Evolutionary conservation across 2,113 vertebrate genomes (phyloP), one percentile per base, ranked within the genome.

Genomic region (Neofelis nebulosa): DNA sequence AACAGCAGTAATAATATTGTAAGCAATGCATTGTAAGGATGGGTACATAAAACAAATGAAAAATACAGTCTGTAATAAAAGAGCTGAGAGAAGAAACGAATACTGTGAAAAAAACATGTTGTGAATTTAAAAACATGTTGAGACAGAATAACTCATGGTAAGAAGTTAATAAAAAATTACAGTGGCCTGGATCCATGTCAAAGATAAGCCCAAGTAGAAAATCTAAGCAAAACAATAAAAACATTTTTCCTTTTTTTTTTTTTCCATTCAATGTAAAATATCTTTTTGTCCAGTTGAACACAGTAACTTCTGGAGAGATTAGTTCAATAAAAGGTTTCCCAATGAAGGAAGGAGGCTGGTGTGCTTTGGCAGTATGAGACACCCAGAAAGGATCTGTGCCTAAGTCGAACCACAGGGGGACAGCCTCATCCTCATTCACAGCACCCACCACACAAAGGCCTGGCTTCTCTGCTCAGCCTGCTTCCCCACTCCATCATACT

Each of bases 351-450:
- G 73, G 25, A 23, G 11, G 18, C 1, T 9, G 61, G 18, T 2
- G 4, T 3, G 14, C 0, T 6, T 19, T 16, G 11, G 68, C 11
- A 2, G 4, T 0, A 2, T 2, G 5, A 27, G 55, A 19, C 2
- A 7, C 5, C 0, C 36, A 11, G 23, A 48, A 41, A 89, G 69
- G 55, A 29, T n/a, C 19, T 13, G 65, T 48, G 52, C n/a, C 36
- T 13, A 14, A 57, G 65, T 21, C 27, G 18, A 27, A 27, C 27
- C 7, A 1, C 68, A 45, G 91, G 76, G 2, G 31, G 41, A 25
- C 0, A 8, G 83, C 1, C 12, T 31, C 41, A 7, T 13, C 16
- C 48, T 18, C 3, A 0, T 29, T 15, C 29, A 27, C 6, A 16
- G 94, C 50, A 63, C 12, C n/a, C 18, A 10, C 14, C 7, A 5